These are phyloP conservation scores for Lepidonotus clava DNA, from an alignment of 2,888 invertebrate genomes.

Conservation along the genomic window DNA sequence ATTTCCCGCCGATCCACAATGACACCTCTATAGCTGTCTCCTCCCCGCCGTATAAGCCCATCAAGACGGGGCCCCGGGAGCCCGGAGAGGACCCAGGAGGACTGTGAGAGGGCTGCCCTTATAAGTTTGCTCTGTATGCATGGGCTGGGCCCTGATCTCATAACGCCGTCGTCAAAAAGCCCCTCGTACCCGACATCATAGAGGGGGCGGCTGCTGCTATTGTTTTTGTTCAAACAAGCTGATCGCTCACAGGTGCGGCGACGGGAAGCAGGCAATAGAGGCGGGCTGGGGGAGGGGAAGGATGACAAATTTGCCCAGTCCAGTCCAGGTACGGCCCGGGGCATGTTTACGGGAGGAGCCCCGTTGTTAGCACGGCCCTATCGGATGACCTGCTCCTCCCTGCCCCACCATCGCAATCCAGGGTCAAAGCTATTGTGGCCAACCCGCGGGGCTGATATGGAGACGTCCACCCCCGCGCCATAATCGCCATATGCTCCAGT, in stretches of 20 bases:
- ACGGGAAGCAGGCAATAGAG: no score
- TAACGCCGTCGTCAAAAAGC: conserved; percentile 7
- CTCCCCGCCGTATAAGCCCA: neutral
- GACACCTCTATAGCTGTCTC: neutral
- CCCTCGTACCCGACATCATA: neutral
- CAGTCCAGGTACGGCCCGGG: neutral
- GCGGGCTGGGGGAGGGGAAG: neutral
- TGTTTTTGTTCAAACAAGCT: conserved; percentile 3
- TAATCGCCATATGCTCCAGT: neutral
- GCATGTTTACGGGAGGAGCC: neutral
- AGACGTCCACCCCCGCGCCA: neutral
- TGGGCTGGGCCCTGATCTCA: neutral
- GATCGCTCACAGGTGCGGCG: conserved; percentile 12
- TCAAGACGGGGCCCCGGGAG: neutral
- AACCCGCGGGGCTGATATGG: neutral
- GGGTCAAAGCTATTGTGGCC: neutral
- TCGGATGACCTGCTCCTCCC: neutral
- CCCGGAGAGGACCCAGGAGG: neutral
- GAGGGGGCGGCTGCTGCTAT: neutral
- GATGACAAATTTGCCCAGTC: neutral
- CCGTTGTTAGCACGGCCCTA: neutral
- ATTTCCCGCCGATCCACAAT: conserved; percentile 6
- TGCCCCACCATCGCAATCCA: neutral
- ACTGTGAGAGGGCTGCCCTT: neutral
- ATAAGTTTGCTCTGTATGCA: no score